Percentiles rank a stretch among this genome's conserved stretches.
phyloP scores from a whole-genome alignment of 1,140 invertebrate genomes.

The Phenacoccus solenopsis region DNA sequence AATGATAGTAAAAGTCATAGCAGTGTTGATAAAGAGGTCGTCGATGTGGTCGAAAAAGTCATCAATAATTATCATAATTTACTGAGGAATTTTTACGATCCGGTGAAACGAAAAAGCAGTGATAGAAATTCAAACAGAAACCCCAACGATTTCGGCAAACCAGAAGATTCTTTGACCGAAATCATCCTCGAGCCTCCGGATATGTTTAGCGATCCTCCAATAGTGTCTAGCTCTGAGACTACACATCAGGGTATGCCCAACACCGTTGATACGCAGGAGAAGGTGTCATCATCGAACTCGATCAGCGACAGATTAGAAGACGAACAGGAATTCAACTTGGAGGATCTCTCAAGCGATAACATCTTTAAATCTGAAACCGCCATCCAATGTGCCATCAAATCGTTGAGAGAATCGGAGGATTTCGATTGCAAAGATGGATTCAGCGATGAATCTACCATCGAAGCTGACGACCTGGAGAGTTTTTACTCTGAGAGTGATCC shows the following conservation, averaged over 20 bases:
- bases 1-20: not conserved
- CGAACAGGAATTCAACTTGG: not conserved
- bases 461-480: not conserved
- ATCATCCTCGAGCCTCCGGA: conserved; percentile 1
- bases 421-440: not conserved
- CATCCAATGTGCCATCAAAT: not conserved
- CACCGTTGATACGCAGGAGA: not conserved
- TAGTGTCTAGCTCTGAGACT: not conserved
- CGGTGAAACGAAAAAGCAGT: not conserved
- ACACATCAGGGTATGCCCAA: not conserved
- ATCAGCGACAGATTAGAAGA: not conserved
- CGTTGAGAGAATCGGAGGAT: not conserved
- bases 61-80: conserved; percentile 13
- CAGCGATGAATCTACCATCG: not conserved
- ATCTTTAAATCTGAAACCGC: not conserved
- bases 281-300: too few species aligned
- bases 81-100: not conserved
- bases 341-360: not conserved
- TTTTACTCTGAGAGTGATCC: not conserved
- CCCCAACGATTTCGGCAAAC: too few species aligned
- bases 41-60: not conserved
- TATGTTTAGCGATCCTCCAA: not conserved
- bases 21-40: not conserved
- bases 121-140: too few species aligned
- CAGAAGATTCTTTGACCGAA: not conserved